Conservation (phyloP, 2,113 vertebrate species). For the Prolemur simus region DNA sequence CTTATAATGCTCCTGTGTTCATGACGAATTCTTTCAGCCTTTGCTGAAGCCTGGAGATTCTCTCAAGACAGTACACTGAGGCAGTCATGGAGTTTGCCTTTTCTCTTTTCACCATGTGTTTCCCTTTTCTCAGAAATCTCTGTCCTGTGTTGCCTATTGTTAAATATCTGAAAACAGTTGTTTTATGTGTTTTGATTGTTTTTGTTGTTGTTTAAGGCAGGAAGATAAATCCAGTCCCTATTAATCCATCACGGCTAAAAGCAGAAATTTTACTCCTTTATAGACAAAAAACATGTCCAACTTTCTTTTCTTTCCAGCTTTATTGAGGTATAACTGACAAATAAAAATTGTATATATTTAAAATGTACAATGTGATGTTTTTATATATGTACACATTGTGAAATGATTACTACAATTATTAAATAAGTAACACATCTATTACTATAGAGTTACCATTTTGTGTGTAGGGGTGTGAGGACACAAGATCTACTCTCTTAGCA, state of each 20-base stretch:
- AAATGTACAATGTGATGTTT: not conserved
- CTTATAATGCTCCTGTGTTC: not conserved
- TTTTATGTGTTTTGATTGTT: not conserved
- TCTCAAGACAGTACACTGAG: not conserved
- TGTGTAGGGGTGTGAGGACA: not conserved
- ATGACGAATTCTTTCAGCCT: not conserved
- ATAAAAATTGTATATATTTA: not conserved
- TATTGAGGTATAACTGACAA: not conserved
- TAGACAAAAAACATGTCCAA: not conserved
- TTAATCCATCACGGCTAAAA: not conserved
- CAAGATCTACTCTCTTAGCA: not conserved
- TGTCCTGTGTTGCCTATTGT: not conserved
- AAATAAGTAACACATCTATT: not conserved
- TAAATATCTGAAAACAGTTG: not conserved
- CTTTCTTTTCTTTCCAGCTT: not conserved
- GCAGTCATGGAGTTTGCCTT: not conserved
- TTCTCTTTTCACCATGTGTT: not conserved
- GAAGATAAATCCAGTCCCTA: not conserved
- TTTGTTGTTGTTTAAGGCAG: not conserved
- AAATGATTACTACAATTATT: not conserved
- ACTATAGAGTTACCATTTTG: not conserved
- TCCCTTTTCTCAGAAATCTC: not conserved
- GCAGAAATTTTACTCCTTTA: not conserved
- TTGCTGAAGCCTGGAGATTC: not conserved
- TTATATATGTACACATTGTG: not conserved